Evolutionary conservation across 2,113 vertebrate species (phyloP).

Genomic region (Polyodon spathula): DNA sequence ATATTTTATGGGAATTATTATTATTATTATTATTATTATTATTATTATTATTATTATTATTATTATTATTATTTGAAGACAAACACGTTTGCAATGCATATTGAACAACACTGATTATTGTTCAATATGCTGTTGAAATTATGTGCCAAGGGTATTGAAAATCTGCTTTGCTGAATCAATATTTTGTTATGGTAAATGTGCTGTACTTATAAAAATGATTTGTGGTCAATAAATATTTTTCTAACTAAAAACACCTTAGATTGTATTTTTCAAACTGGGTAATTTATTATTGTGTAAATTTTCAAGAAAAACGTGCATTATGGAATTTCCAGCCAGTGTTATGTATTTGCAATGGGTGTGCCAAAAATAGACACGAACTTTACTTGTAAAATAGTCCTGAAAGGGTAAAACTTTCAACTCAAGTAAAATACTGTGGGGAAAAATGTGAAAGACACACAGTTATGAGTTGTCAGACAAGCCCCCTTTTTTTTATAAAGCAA

Average conservation of each 20-base stretch:
- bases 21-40: no score
- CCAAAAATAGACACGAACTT: no score
- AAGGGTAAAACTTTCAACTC: no score
- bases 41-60: no score
- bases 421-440: no score
- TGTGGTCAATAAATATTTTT: slow-evolving; percentile 74
- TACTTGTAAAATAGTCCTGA: no score
- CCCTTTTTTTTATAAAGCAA: no score
- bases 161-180: slow-evolving; percentile 50
- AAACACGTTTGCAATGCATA: slow-evolving; percentile 32
- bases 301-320: slow-evolving; percentile 45
- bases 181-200: slow-evolving; percentile 56
- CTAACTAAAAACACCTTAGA: slow-evolving; percentile 59
- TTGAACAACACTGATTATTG: not conserved
- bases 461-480: no score
- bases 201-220: slow-evolving; percentile 55
- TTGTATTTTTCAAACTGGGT: slow-evolving; percentile 69
- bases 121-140: slow-evolving; percentile 31
- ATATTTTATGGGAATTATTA: slow-evolving; percentile 30
- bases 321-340: slow-evolving; percentile 30
- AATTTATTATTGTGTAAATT: slow-evolving; percentile 39
- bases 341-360: slow-evolving; percentile 36
- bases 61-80: slow-evolving; percentile 27
- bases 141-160: slow-evolving; percentile 46
- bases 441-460: no score